Conservation (phyloP, 2,888 invertebrate species). For the Aphodius granarius region DNA sequence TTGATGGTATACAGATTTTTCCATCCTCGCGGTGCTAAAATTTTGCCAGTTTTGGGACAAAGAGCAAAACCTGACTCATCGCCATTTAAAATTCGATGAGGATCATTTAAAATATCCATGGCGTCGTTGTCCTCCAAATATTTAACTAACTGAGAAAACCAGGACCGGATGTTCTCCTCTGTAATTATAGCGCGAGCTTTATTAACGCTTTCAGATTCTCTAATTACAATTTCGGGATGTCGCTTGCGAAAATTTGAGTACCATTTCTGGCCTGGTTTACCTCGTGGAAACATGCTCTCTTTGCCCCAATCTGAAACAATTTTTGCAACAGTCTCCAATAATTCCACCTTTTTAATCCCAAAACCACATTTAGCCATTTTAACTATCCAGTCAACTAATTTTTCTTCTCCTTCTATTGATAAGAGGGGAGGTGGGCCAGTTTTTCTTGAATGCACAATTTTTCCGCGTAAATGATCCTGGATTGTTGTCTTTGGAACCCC, state of each 20-base stretch:
- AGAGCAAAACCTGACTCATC: too few relatives aligned
- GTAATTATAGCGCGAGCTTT: conserved; percentile 38
- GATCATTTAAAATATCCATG: conserved; percentile 35
- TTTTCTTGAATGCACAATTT: neutral
- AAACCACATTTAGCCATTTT: conserved; percentile 22
- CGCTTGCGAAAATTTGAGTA: conserved; percentile 36
- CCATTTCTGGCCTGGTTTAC: conserved; percentile 33
- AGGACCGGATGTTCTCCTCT: conserved; percentile 37
- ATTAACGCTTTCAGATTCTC: conserved; percentile 34
- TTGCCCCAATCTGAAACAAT: conserved; percentile 13
- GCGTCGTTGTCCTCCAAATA: conserved; percentile 27
- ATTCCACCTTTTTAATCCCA: conserved; percentile 21
- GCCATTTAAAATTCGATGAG: too few relatives aligned
- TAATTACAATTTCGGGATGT: conserved; percentile 33
- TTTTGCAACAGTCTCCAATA: conserved; percentile 14
- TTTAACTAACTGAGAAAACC: conserved; percentile 39
- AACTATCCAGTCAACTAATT: neutral
- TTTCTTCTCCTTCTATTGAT: neutral
- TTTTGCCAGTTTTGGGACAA: too few relatives aligned
- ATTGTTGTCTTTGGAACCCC: neutral
- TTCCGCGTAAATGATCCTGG: neutral
- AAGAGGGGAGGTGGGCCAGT: neutral
- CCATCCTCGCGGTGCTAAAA: too few relatives aligned
- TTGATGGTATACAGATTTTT: too few relatives aligned
- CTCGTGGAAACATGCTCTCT: conserved; percentile 13